These are phyloP conservation scores for Argyrosomus regius DNA, from an alignment of 2,797 vertebrate genomes.

Conservation along the genomic window DNA sequence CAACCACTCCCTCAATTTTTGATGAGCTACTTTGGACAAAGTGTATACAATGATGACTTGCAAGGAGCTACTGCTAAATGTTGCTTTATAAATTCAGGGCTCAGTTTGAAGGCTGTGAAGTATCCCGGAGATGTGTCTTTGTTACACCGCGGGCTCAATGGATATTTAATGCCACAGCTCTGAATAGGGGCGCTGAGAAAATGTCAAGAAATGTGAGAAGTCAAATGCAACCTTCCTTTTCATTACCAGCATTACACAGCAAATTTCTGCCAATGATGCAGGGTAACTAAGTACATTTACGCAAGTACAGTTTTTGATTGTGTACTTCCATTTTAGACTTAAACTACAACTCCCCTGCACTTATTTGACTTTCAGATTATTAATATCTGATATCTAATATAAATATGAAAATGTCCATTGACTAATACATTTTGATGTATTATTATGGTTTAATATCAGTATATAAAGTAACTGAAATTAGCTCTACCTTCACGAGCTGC, in stretches of 20 bases:
- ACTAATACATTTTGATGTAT: background rate
- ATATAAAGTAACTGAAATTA: too few relatives aligned
- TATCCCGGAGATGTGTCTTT: constrained; percentile 13
- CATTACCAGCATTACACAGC: constrained; percentile 6
- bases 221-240: constrained; percentile 29
- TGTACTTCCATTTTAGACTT: background rate
- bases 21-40: constrained; percentile 17
- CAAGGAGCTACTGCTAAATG: background rate
- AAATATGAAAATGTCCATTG: background rate
- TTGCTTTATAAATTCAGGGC: background rate
- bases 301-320: too few relatives aligned
- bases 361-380: background rate
- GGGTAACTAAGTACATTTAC: background rate
- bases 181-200: constrained; percentile 22
- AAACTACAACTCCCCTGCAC: background rate
- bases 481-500: background rate
- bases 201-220: constrained; percentile 6
- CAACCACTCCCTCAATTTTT: constrained; percentile 21
- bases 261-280: background rate
- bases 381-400: too few relatives aligned
- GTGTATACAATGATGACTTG: constrained; percentile 4
- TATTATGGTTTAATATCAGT: too few relatives aligned
- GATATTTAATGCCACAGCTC: constrained; percentile 37
- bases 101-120: constrained; percentile 27
- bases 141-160: constrained; percentile 32